Evolutionary conservation across 1,140 invertebrate species (phyloP).

Genomic region (Coelopa frigida): DNA sequence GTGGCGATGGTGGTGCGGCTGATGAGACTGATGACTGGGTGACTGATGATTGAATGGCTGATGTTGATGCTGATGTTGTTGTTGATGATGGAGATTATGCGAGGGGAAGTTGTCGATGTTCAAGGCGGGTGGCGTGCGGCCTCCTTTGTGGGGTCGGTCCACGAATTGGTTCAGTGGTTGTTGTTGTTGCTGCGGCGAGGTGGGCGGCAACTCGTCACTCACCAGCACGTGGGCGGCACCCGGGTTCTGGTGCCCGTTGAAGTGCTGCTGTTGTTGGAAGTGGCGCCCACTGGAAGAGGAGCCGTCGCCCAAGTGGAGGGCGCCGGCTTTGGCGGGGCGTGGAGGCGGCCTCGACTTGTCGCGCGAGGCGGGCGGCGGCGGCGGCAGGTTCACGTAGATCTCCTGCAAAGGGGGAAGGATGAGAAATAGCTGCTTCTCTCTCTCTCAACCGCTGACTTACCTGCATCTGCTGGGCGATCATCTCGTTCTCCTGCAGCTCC

Average conservation of each 20-base stretch:
- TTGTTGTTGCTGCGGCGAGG: conserved; percentile 5
- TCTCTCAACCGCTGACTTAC: no score
- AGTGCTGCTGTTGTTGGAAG: conserved; percentile 17
- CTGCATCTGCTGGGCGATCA: conserved; percentile 46
- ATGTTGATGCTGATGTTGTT: conserved; percentile 17
- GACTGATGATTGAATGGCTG: conserved; percentile 17
- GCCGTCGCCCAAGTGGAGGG: conserved; percentile 16
- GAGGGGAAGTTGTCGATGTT: neutral
- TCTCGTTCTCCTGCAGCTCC: conserved; percentile 49
- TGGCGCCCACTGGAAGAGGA: conserved; percentile 3
- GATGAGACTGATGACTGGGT: conserved; percentile 12
- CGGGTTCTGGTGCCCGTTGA: neutral
- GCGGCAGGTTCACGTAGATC: conserved; percentile 42
- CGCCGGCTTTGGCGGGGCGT: conserved; percentile 41
- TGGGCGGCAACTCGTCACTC: conserved; percentile 10
- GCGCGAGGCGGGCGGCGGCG: conserved; percentile 31
- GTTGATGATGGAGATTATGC: neutral
- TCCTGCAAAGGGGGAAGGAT: conserved; percentile 19
- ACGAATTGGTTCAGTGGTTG: conserved; percentile 4
- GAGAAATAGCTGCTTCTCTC: neutral
- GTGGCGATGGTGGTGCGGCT: conserved; percentile 10
- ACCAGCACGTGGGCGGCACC: neutral
- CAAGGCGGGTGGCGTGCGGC: neutral
- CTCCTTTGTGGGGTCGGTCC: neutral
- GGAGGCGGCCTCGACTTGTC: conserved; percentile 35